Conservation (phyloP, 2,888 invertebrate species). For the Chironomus tentans region DNA sequence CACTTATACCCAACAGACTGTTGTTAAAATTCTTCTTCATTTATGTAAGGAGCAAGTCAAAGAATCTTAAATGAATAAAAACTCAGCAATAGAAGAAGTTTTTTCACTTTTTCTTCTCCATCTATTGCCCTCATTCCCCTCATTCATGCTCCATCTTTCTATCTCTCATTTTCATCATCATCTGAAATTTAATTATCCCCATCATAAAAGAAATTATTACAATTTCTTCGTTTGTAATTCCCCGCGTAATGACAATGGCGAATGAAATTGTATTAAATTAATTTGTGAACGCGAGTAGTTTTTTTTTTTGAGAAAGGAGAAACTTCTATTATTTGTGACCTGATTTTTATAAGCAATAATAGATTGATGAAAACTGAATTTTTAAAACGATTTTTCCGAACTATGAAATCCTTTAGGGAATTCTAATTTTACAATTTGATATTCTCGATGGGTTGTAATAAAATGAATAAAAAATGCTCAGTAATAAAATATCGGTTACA, state of each 20-base stretch:
- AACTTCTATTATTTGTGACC: too few relatives aligned
- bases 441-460: too few relatives aligned
- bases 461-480: too few relatives aligned
- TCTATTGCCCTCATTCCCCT: too few relatives aligned
- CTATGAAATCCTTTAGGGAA: background rate
- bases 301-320: too few relatives aligned
- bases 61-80: background rate
- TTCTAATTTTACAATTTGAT: too few relatives aligned
- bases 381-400: background rate
- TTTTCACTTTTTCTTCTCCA: too few relatives aligned
- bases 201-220: conserved; percentile 22
- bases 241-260: background rate
- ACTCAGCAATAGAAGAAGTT: too few relatives aligned
- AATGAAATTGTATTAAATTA: conserved; percentile 9
- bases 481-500: too few relatives aligned
- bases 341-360: too few relatives aligned
- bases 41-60: background rate
- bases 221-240: conserved; percentile 1
- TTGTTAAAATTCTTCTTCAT: background rate
- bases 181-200: conserved; percentile 21
- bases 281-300: background rate
- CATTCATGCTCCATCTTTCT: background rate
- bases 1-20: too few relatives aligned
- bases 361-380: background rate
- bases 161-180: background rate